A percentile compares a stretch with the other conserved stretches of the same genome.
Conservation (phyloP, 37 sponge, comb jelly and placozoan species). For the Ephydatia muelleri region DNA sequence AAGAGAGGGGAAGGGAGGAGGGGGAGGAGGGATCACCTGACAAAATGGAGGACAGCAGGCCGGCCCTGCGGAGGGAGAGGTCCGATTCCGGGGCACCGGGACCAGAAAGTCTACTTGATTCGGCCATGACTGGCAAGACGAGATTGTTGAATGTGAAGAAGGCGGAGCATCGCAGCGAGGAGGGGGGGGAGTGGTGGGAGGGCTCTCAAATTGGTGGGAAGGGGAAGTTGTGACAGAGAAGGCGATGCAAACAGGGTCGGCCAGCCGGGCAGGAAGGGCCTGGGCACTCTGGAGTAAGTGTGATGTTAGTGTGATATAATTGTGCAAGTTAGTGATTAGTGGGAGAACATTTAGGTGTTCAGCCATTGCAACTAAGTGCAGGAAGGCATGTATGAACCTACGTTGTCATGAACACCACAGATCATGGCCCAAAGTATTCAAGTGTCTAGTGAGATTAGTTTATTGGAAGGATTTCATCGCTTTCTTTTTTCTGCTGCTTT, state of each 20-base stretch:
- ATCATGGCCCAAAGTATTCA: too few relatives aligned
- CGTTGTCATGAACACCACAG: too few relatives aligned
- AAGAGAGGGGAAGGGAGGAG: constrained; percentile 25
- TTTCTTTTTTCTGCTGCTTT: too few relatives aligned
- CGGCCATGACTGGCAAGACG: neutral
- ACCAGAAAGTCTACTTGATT: neutral
- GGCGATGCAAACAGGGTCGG: neutral
- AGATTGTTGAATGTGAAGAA: neutral
- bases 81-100: neutral
- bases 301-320: too few relatives aligned
- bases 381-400: too few relatives aligned
- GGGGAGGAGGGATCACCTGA: neutral
- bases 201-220: neutral
- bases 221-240: neutral
- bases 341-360: too few relatives aligned
- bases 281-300: neutral
- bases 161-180: neutral
- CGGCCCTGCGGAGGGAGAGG: neutral
- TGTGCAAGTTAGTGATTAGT: too few relatives aligned
- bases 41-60: neutral
- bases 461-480: too few relatives aligned
- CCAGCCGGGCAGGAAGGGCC: neutral
- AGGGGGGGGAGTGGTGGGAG: neutral
- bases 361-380: too few relatives aligned
- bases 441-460: too few relatives aligned